A percentile compares a stretch with the other conserved stretches of the same genome.
phyloP scores from a whole-genome alignment of 2,113 vertebrate genomes.

The Sula dactylatra region DNA sequence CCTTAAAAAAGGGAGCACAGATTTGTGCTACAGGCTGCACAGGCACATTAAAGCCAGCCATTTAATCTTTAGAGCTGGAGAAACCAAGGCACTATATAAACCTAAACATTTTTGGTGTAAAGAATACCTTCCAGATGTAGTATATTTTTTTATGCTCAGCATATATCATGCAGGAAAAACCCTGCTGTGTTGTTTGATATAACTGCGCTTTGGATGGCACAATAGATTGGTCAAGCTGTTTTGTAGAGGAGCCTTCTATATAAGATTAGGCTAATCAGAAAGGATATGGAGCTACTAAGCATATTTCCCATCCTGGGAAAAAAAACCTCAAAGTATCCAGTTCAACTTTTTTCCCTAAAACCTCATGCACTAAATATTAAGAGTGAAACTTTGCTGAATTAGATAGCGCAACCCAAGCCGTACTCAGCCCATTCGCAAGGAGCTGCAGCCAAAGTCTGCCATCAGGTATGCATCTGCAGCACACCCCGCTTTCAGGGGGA shows the following conservation, averaged over 20 bases:
- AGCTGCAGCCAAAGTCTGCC: neutral
- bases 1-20: neutral
- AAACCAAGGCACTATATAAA: neutral
- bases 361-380: neutral
- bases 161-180: neutral
- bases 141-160: neutral
- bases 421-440: neutral
- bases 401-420: neutral
- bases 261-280: neutral
- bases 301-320: neutral
- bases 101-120: neutral
- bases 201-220: neutral
- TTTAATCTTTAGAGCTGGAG: neutral
- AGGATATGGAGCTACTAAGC: neutral
- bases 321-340: neutral
- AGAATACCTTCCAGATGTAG: neutral
- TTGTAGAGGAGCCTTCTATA: neutral
- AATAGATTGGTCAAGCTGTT: neutral
- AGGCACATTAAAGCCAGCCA: neutral
- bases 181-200: neutral
- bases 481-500: neutral
- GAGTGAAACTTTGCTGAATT: conserved; percentile 30
- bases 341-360: conserved; percentile 40
- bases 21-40: neutral
- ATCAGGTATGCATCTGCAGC: conserved; percentile 1